Conservation (phyloP, 92 coral and sea anemone species). For the Palythoa caribaeorum region DNA sequence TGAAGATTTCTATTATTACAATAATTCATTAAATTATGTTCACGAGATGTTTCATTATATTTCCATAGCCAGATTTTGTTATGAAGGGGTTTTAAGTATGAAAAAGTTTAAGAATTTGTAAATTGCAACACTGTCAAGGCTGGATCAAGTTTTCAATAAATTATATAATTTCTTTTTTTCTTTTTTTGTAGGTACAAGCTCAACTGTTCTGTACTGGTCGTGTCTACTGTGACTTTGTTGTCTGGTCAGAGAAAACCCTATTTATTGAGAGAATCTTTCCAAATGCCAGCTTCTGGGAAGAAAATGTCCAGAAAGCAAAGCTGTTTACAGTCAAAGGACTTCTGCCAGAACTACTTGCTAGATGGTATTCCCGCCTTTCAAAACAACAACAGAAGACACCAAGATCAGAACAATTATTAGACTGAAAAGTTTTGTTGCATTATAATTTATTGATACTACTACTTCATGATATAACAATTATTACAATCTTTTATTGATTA, state of each 20-base stretch:
- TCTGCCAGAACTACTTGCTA: slow-evolving; percentile 61
- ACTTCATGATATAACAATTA: slow-evolving; percentile 30
- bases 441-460: slow-evolving; percentile 23
- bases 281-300: slow-evolving; percentile 56
- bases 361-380: slow-evolving; percentile 62
- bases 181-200: slow-evolving; percentile 65
- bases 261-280: slow-evolving; percentile 59
- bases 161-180: neutral
- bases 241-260: slow-evolving; percentile 62
- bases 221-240: slow-evolving; percentile 64
- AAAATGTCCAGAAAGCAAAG: slow-evolving; percentile 54
- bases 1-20: slow-evolving; percentile 14
- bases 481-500: slow-evolving; percentile 10
- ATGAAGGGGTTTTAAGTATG: slow-evolving; percentile 18
- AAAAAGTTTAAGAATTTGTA: slow-evolving; percentile 2
- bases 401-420: slow-evolving; percentile 34
- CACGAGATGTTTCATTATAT: slow-evolving; percentile 17
- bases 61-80: slow-evolving; percentile 19
- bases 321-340: slow-evolving; percentile 58
- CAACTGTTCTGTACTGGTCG: slow-evolving; percentile 67
- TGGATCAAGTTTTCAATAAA: slow-evolving; percentile 14
- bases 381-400: slow-evolving; percentile 35
- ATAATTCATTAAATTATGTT: slow-evolving; percentile 22
- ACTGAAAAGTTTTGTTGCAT: slow-evolving; percentile 37
- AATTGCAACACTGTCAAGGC: slow-evolving; percentile 26